Evolutionary conservation across 2,888 invertebrate genomes (phyloP), one percentile per base, ranked within the genome.

Genomic region (Andrena fulva): DNA sequence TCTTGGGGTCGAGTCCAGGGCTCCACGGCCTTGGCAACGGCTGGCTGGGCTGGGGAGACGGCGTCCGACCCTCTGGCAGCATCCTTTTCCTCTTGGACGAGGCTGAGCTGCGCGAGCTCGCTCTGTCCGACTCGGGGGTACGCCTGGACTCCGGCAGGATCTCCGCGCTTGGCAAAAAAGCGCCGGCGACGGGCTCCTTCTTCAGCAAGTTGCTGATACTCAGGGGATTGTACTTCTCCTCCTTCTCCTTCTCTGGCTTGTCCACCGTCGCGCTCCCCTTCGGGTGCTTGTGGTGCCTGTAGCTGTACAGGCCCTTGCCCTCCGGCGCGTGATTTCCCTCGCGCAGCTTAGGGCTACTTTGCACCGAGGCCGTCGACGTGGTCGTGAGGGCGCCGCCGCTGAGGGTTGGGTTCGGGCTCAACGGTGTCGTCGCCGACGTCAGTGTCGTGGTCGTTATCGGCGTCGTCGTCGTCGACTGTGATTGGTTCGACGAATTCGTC

Each of bases 61-160:
- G 93, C 12, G 93, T 93, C n/a, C 93, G 90, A 71, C 93, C 91
- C 81, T 93, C 92, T 52, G 93, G 93, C 74, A 93, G 69, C 93
- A 92, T 93, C 86, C 92, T 88, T 79, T 89, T 89, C 87, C 92
- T 88, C 87, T 92, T 92, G 16, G 91, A 91, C n/a, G 93, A 93
- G 7, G 91, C 92, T 1, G 93, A 93, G 84, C 93, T 93, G 71
- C 88, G 87, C 35, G 93, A 93, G 80, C 93, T 93, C 16, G 92
- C 93, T 10, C 93, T 88, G 69, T 93, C 93, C 35, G 93, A 95
- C 89, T 96, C 96, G 6, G 96, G 95, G 62, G 95, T 94, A 84
- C 95, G 93, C 31, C 94, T 95, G 29, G 90, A 91, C 60, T 93
- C 94, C 50, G 88, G 89, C 78, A 94, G 94, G 2, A 93, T 92